These are phyloP conservation scores for Bambusicola thoracicus DNA, from an alignment of 2,113 vertebrate genomes.

Conservation along the genomic window DNA sequence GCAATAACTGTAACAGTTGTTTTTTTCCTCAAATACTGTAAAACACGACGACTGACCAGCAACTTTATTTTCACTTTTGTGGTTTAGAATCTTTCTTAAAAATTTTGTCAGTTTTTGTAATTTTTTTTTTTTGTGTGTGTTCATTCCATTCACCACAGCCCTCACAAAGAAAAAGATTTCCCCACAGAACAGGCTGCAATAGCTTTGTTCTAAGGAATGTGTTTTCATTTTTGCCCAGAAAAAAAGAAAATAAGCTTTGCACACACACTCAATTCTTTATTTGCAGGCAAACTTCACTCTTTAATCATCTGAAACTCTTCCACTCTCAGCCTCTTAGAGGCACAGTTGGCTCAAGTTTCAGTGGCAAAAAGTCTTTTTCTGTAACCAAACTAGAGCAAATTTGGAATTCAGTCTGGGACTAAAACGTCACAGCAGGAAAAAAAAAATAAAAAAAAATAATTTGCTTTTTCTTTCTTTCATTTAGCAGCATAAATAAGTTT, in stretches of 20 bases:
- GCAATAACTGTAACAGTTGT: conserved; percentile 84
- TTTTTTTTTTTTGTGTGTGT: conserved; percentile 69
- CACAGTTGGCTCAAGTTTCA: conserved; percentile 99
- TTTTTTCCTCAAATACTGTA: conserved; percentile 81
- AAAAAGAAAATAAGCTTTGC: conserved; percentile 89
- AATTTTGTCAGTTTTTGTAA: conserved; percentile 84
- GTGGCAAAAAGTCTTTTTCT: conserved; percentile 93
- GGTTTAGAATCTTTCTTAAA: conserved; percentile 78
- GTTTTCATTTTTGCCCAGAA: conserved; percentile 93
- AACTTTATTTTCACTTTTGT: conserved; percentile 79
- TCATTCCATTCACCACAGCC: conserved; percentile 89
- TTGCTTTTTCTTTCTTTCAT: conserved; percentile 87
- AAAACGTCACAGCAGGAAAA: conserved; percentile 99
- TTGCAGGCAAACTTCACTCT: conserved; percentile 92
- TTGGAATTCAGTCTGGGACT: conserved; percentile 99
- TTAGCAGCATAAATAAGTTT: conserved; percentile 99
- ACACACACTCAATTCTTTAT: conserved; percentile 87
- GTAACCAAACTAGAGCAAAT: conserved; percentile 96
- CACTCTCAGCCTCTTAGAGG: conserved; percentile 99
- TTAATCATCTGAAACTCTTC: conserved; percentile 89
- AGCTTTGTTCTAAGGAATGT: conserved; percentile 99
- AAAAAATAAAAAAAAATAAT: conserved; percentile 86
- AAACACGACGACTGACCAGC: conserved; percentile 88
- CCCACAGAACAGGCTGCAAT: conserved; percentile 89
- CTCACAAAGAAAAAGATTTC: conserved; percentile 92